Percentiles rank a stretch among this genome's conserved stretches.
phyloP scores from a whole-genome alignment of 1,140 invertebrate species.

The Delia radicum region DNA sequence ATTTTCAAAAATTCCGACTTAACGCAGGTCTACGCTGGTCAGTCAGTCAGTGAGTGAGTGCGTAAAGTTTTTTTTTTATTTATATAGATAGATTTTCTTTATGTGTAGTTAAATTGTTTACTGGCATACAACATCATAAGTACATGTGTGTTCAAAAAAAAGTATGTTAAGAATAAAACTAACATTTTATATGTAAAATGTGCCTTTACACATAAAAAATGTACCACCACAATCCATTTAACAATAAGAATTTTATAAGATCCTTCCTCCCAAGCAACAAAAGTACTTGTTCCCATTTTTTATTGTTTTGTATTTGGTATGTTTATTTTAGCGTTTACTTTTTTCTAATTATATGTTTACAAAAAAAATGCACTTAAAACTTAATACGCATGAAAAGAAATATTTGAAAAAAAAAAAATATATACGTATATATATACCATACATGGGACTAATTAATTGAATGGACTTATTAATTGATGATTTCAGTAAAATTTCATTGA shows the following conservation, averaged over 20 bases:
- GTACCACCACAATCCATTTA: neutral
- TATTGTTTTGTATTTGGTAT: neutral
- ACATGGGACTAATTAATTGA: too few relatives aligned
- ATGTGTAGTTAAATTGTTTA: too few relatives aligned
- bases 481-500: too few relatives aligned
- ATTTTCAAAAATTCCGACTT: too few relatives aligned
- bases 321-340: neutral
- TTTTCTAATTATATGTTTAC: neutral
- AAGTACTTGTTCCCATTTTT: neutral
- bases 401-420: neutral
- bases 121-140: too few relatives aligned
- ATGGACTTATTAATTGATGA: too few relatives aligned
- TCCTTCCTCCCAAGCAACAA: neutral
- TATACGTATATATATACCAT: too few relatives aligned
- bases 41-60: too few relatives aligned
- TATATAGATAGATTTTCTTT: too few relatives aligned
- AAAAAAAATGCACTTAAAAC: neutral
- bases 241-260: neutral
- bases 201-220: neutral
- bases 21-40: too few relatives aligned
- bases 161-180: slow-evolving; percentile 23
- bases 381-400: neutral
- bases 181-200: slow-evolving; percentile 12
- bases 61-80: too few relatives aligned
- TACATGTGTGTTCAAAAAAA: neutral